Evolutionary conservation across 2,888 invertebrate genomes (phyloP), one percentile per base, ranked within the genome.

Genomic region (Caenorhabditis auriculariae): DNA sequence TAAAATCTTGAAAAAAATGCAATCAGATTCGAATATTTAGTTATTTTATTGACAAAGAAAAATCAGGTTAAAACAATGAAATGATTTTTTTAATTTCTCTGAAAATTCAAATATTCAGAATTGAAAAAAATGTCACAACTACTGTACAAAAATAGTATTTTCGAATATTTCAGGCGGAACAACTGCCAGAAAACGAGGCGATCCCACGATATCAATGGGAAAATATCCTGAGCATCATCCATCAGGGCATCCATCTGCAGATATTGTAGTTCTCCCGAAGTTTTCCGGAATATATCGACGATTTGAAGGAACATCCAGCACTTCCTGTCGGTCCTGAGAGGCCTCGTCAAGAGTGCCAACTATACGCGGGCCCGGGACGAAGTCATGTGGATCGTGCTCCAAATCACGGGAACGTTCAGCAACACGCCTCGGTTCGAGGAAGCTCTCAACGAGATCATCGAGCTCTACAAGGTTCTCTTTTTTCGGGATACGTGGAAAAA

Each of bases 381-480:
- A 78, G 85, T 98, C n/a, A 96, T 98, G 95, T 96, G 96, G 95
- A 90, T 93, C 21, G 85, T 96, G 19, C 85, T 98, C 41, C 96
- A 98, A 84, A 95, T 93, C 80, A 91, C 96, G 75, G 94, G 95
- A 0, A 94, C 94, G 46, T 93, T 92, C 80, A 93, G 93, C 12
- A 50, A 35, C 12, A 28, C 47, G 77, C 92, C 93, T 82, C 35
- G 54, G 4, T 44, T 48, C 7, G 59, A 62, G n/a, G 64, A 70
- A 6, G 42, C 57, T 1, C 45, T 61, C 12, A 51, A 51, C 6
- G 55, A 60, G 7, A 56, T 67, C 26, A 58, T 61, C 7, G 47
- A 56, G 3, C 43, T 67, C 4, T 62, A 69, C 23, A 51, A 62
- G 15, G 59, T 57, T 7, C 7, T 17, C n/a, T n/a, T n/a, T n/a